Conservation (phyloP, 2,797 vertebrate species). For the Hafferia zeledoni region DNA sequence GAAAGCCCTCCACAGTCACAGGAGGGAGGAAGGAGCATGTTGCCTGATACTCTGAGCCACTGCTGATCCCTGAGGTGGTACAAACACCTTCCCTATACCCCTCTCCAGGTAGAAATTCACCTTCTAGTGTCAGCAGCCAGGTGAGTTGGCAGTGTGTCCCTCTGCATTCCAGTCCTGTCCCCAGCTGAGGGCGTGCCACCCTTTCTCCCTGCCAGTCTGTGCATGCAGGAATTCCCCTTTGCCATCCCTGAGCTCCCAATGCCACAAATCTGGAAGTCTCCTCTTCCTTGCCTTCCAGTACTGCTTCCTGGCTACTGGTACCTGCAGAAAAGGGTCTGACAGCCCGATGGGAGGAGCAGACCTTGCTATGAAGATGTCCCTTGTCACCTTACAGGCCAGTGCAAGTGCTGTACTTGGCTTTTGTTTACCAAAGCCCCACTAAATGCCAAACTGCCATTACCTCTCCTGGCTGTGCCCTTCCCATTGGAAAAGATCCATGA, state of each 20-base stretch:
- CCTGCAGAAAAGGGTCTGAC: neutral
- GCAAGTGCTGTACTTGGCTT: neutral
- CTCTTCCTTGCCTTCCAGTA: neutral
- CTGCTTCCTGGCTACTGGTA: neutral
- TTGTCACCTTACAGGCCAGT: neutral
- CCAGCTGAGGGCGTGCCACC: neutral
- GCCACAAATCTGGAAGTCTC: neutral
- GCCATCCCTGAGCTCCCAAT: neutral
- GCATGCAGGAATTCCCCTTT: neutral
- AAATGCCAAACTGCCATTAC: neutral
- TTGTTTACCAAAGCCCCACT: neutral
- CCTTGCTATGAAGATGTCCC: neutral
- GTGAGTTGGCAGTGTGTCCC: neutral
- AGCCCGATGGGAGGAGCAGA: rapidly evolving
- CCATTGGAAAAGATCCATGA: neutral
- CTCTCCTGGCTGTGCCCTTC: neutral
- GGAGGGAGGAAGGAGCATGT: neutral
- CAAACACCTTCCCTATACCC: neutral
- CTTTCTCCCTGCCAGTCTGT: rapidly evolving
- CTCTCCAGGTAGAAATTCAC: neutral
- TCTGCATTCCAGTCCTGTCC: neutral
- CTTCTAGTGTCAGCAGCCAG: neutral
- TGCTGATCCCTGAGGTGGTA: neutral
- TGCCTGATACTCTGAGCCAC: neutral
- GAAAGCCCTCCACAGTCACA: neutral